phyloP scores from a whole-genome alignment of 2,797 vertebrate genomes.

The Platalea minor region DNA sequence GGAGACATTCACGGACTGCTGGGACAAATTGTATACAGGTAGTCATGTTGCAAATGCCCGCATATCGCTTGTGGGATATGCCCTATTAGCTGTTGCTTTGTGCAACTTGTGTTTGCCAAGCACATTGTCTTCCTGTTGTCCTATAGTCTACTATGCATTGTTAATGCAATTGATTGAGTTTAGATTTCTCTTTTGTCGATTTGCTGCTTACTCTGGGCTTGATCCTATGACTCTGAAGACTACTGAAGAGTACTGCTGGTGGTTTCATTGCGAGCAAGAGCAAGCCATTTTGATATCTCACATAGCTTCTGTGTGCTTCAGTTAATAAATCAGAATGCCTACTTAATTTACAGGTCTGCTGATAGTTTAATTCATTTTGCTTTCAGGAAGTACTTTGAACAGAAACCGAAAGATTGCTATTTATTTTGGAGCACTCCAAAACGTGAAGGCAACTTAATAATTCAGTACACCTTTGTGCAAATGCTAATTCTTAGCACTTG shows the following conservation, averaged over 20 bases:
- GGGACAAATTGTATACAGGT: neutral
- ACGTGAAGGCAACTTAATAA: neutral
- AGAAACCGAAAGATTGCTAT: neutral
- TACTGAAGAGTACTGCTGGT: neutral
- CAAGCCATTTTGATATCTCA: neutral
- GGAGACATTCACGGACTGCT: neutral
- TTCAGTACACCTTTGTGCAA: neutral
- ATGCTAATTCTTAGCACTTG: neutral
- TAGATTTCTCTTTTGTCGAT: neutral
- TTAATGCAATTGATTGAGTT: neutral
- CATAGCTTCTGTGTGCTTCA: neutral
- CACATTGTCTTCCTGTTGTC: neutral
- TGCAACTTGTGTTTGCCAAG: neutral
- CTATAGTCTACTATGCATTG: neutral
- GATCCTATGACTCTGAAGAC: neutral
- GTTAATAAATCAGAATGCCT: neutral
- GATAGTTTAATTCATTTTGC: neutral
- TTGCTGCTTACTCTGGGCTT: neutral
- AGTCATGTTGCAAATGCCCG: neutral
- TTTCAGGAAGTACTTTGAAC: neutral
- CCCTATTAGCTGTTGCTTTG: neutral
- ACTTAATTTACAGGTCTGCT: neutral
- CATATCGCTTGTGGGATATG: neutral
- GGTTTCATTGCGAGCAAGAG: neutral
- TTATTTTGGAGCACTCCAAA: neutral